These are phyloP conservation scores for Dryomyza anilis DNA, from an alignment of 2,888 invertebrate species.

Conservation along the genomic window DNA sequence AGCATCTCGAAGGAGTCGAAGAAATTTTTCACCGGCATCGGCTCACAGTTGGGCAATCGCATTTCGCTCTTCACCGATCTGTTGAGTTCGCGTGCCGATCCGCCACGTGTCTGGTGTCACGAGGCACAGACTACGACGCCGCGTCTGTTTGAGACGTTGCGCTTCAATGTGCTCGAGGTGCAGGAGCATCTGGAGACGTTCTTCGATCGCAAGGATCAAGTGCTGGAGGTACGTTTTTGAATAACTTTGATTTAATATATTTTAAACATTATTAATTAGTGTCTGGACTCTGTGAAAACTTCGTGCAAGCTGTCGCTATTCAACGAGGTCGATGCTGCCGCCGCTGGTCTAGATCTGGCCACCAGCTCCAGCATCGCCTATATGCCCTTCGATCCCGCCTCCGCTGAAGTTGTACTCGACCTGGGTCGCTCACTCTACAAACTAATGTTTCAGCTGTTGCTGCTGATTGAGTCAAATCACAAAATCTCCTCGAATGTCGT, in stretches of 20 bases:
- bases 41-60: slow-evolving; percentile 64
- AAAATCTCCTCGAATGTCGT: slow-evolving; percentile 76
- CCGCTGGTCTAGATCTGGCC: slow-evolving; percentile 61
- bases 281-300: slow-evolving; percentile 81
- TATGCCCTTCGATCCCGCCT: slow-evolving; percentile 64
- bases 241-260: background rate
- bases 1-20: slow-evolving; percentile 77
- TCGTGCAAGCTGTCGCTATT: slow-evolving; percentile 77
- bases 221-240: slow-evolving; percentile 69
- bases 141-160: slow-evolving; percentile 79
- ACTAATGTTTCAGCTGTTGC: slow-evolving; percentile 87
- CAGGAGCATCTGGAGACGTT: slow-evolving; percentile 96
- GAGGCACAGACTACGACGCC: slow-evolving; percentile 74
- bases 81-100: slow-evolving; percentile 69
- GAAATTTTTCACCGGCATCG: slow-evolving; percentile 68
- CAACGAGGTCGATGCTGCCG: slow-evolving; percentile 64
- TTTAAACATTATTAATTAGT: no score
- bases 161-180: slow-evolving; percentile 88
- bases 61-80: slow-evolving; percentile 69
- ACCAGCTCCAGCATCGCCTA: slow-evolving; percentile 49
- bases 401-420: slow-evolving; percentile 78
- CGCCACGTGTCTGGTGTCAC: slow-evolving; percentile 88
- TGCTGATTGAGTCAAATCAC: slow-evolving; percentile 86
- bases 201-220: slow-evolving; percentile 88
- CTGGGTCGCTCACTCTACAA: slow-evolving; percentile 88